Evolutionary conservation across 1,140 invertebrate genomes (phyloP).

Genomic region (Psilanteris sp.): DNA sequence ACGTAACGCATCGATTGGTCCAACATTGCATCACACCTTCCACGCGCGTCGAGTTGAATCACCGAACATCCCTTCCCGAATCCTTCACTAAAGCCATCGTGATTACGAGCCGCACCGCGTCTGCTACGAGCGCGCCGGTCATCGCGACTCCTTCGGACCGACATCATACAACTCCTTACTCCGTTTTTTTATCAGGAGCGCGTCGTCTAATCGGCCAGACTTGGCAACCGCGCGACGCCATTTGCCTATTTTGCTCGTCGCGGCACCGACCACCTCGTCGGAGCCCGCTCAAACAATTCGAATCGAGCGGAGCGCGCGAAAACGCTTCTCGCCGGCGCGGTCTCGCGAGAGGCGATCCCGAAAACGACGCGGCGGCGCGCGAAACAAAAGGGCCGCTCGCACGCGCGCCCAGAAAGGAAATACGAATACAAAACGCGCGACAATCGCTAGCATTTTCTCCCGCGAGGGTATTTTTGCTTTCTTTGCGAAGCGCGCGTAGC

Average conservation of each 20-base stretch:
- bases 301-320: slow-evolving; percentile 7
- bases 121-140: no score
- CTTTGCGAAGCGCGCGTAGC: slow-evolving; percentile 33
- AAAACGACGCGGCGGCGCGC: slow-evolving; percentile 45
- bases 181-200: no score
- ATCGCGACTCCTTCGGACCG: no score
- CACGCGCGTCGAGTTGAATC: no score
- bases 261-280: slow-evolving; percentile 6
- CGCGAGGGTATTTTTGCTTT: slow-evolving; percentile 27
- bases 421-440: slow-evolving; percentile 45
- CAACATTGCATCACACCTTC: no score
- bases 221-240: slow-evolving; percentile 31
- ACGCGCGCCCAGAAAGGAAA: slow-evolving; percentile 29
- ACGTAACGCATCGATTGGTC: no score
- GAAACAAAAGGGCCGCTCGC: slow-evolving; percentile 51
- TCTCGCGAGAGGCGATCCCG: slow-evolving; percentile 12
- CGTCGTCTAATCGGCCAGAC: slow-evolving; percentile 5
- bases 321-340: neutral
- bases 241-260: slow-evolving; percentile 13
- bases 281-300: slow-evolving; percentile 24
- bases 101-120: no score
- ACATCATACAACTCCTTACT: no score
- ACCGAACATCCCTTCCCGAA: no score
- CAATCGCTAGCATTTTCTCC: slow-evolving; percentile 53
- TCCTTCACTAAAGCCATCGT: no score